These are phyloP conservation scores for Andrena chrysosceles DNA, from an alignment of 2,888 invertebrate genomes.

Conservation along the genomic window DNA sequence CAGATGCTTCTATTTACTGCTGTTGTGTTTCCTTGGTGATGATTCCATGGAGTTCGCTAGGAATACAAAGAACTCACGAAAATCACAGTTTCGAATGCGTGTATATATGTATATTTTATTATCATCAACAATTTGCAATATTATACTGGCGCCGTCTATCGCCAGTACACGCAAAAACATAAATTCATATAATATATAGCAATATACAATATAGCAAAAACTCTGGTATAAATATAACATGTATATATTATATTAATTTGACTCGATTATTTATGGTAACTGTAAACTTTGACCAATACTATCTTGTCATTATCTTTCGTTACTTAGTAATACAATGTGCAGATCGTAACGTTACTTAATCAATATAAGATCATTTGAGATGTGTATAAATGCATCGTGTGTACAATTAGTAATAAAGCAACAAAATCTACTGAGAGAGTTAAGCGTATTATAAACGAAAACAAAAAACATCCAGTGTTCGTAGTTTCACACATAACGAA, in stretches of 20 bases:
- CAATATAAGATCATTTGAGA: conserved; percentile 29
- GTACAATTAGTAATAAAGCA: conserved; percentile 35
- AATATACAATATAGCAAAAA: conserved; percentile 77
- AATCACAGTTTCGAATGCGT: conserved; percentile 50
- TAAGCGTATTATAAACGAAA: conserved; percentile 18
- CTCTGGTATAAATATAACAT: conserved; percentile 76
- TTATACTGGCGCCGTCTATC: conserved; percentile 45
- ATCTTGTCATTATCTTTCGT: background rate
- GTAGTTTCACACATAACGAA: background rate
- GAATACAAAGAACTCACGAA: background rate
- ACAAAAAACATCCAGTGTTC: conserved; percentile 23
- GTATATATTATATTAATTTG: conserved; percentile 50
- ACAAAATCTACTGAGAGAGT: background rate
- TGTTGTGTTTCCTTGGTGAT: conserved; percentile 57
- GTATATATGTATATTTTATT: conserved; percentile 59
- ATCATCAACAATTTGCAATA: conserved; percentile 67
- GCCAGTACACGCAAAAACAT: conserved; percentile 48
- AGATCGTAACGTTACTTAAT: conserved; percentile 12
- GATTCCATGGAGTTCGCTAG: background rate
- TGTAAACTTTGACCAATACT: conserved; percentile 24
- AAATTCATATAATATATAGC: conserved; percentile 47
- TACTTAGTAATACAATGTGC: conserved; percentile 28
- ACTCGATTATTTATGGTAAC: conserved; percentile 20
- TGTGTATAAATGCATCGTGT: conserved; percentile 44
- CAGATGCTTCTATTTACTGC: conserved; percentile 14